Evolutionary conservation across 2,888 invertebrate species (phyloP).

Genomic region (Cosmia pyralina): DNA sequence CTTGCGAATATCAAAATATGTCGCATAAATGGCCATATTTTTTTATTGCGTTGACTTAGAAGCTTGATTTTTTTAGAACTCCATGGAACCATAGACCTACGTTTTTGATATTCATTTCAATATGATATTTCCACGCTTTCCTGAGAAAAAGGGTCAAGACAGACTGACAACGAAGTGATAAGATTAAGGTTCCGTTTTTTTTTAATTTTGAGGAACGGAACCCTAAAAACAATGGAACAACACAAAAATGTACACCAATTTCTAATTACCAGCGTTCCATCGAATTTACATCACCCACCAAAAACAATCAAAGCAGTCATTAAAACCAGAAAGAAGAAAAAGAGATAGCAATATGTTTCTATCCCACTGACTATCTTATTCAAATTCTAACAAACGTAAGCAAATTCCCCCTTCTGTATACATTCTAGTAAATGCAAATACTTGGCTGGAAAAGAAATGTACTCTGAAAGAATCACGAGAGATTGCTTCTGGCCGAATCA

Average conservation of each 20-base stretch:
- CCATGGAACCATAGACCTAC: too few relatives aligned
- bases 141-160: too few relatives aligned
- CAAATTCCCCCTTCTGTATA: slow-evolving; percentile 81
- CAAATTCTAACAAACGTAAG: slow-evolving; percentile 77
- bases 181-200: too few relatives aligned
- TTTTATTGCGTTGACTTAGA: too few relatives aligned
- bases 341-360: slow-evolving; percentile 70
- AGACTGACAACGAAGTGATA: too few relatives aligned
- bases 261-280: slow-evolving; percentile 7
- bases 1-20: too few relatives aligned
- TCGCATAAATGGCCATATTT: too few relatives aligned
- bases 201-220: too few relatives aligned
- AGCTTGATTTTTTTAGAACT: too few relatives aligned
- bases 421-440: slow-evolving; percentile 82
- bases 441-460: slow-evolving; percentile 77
- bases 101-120: too few relatives aligned
- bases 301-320: slow-evolving; percentile 54
- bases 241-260: not conserved
- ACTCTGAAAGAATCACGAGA: slow-evolving; percentile 79
- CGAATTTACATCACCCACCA: not conserved
- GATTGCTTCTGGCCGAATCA: slow-evolving; percentile 81
- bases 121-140: too few relatives aligned
- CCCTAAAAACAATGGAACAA: not conserved
- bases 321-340: slow-evolving; percentile 51
- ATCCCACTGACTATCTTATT: slow-evolving; percentile 69